phyloP scores from a whole-genome alignment of 1,140 invertebrate species.

The Sarcophaga bullata region DNA sequence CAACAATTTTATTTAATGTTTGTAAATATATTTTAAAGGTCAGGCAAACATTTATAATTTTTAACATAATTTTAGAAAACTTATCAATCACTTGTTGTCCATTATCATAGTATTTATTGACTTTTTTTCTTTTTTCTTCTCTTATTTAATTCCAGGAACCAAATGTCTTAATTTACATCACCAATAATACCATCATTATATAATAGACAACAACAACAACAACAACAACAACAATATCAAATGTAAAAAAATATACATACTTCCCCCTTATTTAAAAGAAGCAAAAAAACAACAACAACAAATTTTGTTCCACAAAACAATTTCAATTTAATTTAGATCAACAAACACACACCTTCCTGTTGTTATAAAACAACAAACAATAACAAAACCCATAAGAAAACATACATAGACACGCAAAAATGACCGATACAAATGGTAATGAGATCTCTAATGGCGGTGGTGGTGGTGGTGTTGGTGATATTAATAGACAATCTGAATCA shows the following conservation, averaged over 20 bases:
- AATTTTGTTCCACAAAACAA: not conserved
- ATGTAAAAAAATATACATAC: not conserved
- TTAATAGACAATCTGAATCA: constrained; percentile 57
- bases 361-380: not conserved
- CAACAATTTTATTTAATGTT: too few relatives aligned
- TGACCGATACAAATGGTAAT: constrained; percentile 40
- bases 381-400: not conserved
- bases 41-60: too few relatives aligned
- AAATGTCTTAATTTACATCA: constrained; percentile 35
- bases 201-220: not conserved
- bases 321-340: not conserved
- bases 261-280: not conserved
- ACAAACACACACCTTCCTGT: constrained; percentile 28
- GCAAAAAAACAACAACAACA: not conserved
- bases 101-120: not conserved
- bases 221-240: not conserved
- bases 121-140: not conserved
- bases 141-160: constrained; percentile 12
- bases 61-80: too few relatives aligned
- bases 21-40: too few relatives aligned
- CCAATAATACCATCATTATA: not conserved
- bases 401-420: constrained; percentile 24
- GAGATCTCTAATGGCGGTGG: constrained; percentile 22
- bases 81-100: too few relatives aligned
- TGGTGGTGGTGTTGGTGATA: constrained; percentile 22